These are phyloP conservation scores for Chelidonichthys spinosus DNA, from an alignment of 2,797 vertebrate species.

Conservation along the genomic window DNA sequence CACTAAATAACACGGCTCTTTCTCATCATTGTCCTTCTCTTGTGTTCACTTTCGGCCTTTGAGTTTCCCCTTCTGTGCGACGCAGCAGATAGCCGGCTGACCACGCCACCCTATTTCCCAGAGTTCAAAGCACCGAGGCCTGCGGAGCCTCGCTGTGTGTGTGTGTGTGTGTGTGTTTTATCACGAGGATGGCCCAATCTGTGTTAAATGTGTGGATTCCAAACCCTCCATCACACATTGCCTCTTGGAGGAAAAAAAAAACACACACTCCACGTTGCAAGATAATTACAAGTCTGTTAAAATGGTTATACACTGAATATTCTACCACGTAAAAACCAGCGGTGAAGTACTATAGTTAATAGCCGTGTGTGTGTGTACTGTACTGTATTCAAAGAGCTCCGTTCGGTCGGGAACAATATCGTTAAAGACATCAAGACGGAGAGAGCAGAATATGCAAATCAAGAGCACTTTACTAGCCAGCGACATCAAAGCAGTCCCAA, in stretches of 20 bases:
- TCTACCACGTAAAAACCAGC: conserved; percentile 21
- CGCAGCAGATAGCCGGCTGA: conserved; percentile 73
- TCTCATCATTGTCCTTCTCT: conserved; percentile 78
- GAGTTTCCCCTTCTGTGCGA: conserved; percentile 71
- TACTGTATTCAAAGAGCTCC: conserved; percentile 64
- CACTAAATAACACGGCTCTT: conserved; percentile 83
- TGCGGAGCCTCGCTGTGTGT: conserved; percentile 51
- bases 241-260: conserved; percentile 11
- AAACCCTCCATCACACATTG: conserved; percentile 49
- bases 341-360: conserved; percentile 28
- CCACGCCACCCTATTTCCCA: conserved; percentile 79
- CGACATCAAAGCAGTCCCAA: conserved; percentile 85
- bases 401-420: conserved; percentile 70
- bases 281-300: conserved; percentile 47
- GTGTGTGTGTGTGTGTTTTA: conserved; percentile 52
- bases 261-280: conserved; percentile 14
- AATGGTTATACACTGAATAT: conserved; percentile 9
- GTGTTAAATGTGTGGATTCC: conserved; percentile 67
- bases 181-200: conserved; percentile 61
- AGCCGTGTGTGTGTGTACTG: conserved; percentile 50
- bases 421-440: conserved; percentile 79
- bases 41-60: conserved; percentile 79
- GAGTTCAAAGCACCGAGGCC: conserved; percentile 76
- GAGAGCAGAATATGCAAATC: conserved; percentile 82
- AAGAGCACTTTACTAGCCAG: conserved; percentile 73